Evolutionary conservation across 2,888 invertebrate genomes (phyloP), one percentile per base, ranked within the genome.

Genomic region (Ophioninae sp.): DNA sequence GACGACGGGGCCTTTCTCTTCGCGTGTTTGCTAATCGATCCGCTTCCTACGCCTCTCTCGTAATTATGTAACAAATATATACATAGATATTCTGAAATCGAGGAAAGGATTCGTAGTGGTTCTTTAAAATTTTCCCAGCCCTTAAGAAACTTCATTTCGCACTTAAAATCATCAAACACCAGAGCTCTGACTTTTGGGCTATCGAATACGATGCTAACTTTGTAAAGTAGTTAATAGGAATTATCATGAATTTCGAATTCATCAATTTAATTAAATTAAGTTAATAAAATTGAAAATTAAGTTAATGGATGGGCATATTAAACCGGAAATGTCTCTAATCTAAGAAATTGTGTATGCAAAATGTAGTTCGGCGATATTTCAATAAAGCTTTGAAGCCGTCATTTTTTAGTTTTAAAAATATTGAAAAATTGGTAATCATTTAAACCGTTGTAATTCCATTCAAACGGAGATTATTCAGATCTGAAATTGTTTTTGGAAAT

Each of bases 1-100:
- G 89, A 90, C 90, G 91, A 90, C 90, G 91, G 90, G 90, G 89
- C 92, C 92, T 93, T 93, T 93, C 92, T 92, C 92, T 90, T 91
- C 90, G 84, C 79, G 90, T 92, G 92, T 92, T 79, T 79, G 92
- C 91, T 93, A 93, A 93, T 93, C 92, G 92, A 93, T 92, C 92
- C 90, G 91, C 92, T 90, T 92, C 92, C 92, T 92, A 93, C 92
- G 92, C 92, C 82, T 84, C 79, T 79, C 80, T 90, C 89, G 88
- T 91, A 91, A 92, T 92, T 91, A 92, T 90, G 91, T 91, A 92
- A 92, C 87, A 72, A 68, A 44, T 76, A 71, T 64, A 63, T 78
- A 74, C 68, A 67, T 20, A 17, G 44, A 64, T 58, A 65, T 59
- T 71, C 65, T 74, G 65, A 71, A 58, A 63, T 68, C 58, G 58